Base-by-base conservation (phyloP, 2,888 invertebrate genomes). In the Enchytraeus crypticus region DNA sequence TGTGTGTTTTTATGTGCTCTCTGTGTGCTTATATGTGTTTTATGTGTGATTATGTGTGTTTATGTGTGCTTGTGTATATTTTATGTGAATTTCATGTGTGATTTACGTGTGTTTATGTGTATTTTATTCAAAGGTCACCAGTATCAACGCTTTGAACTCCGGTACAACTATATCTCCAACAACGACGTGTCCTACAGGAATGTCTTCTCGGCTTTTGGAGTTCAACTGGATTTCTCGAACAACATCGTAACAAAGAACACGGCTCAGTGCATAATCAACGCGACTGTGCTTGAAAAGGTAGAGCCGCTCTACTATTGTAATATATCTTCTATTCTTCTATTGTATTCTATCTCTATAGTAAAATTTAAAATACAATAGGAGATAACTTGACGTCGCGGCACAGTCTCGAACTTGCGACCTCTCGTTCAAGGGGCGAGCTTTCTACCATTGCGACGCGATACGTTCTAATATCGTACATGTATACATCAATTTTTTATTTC, bases 81-180 rank as follows among this genome's bases (percentile, higher is more conserved):
- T n/a, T n/a, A n/a, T n/a, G 1, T 47, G 21, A 27, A 23, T 47
- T 47, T 23, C 47, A 47, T 27, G 2, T 21, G 21, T 47, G 21
- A 18, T 49, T 4, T 49, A 49, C 21, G 5, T 18, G 18, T 51
- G 53, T 3, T 53, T n/a, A n/a, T n/a, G n/a, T n/a, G n/a, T n/a
- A n/a, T n/a, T n/a, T n/a, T n/a, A 30, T 53, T 49, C 29, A 43
- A 43, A 66, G 67, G 67, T 3, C 76, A 78, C 63, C 90, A 92
- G 0, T 93, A 91, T 75, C 92, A 95, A 81, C 88, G 90, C 80
- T 88, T 96, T 1, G 88, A 88, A 0, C 85, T 97, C 60, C 88
- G 88, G 75, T 85, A 91, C 62, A 98, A 97, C 80, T 92, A 93
- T 76, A 89, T 97, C 76, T 89, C 90, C 0, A 86, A 90, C 65